Percentiles rank a stretch among this genome's conserved stretches.
Conservation (phyloP, 1,140 invertebrate species). For the Aleiodes sp. region DNA sequence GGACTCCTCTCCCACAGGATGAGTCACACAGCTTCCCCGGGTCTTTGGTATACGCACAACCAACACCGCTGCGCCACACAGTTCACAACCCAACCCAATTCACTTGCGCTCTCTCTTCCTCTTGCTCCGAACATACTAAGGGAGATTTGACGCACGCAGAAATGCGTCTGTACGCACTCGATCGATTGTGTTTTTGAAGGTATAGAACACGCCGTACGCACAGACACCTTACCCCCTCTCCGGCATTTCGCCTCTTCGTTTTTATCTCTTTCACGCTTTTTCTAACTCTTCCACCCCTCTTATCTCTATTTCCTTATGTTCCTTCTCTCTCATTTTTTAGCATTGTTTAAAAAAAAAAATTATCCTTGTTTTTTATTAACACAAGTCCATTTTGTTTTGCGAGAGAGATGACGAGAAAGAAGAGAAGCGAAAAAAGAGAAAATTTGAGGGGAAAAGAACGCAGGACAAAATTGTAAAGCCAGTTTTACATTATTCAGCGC, state of each 20-base stretch:
- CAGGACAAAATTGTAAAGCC: constrained; percentile 56
- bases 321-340: constrained; percentile 39
- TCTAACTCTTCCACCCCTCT: constrained; percentile 13
- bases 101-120: not conserved
- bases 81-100: constrained; percentile 34
- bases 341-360: too few relatives aligned
- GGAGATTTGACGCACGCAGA: constrained; percentile 45
- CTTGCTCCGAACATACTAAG: constrained; percentile 37
- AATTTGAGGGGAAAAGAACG: constrained; percentile 18
- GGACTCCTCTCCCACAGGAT: constrained; percentile 62
- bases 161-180: constrained; percentile 51
- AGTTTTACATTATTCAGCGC: constrained; percentile 55
- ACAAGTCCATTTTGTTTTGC: too few relatives aligned
- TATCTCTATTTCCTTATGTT: constrained; percentile 28
- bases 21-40: constrained; percentile 66
- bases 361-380: constrained; percentile 31
- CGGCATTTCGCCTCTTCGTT: constrained; percentile 41
- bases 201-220: constrained; percentile 38
- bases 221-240: constrained; percentile 20
- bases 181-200: constrained; percentile 46
- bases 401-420: constrained; percentile 13
- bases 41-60: constrained; percentile 28
- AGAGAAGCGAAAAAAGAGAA: not conserved
- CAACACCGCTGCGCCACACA: constrained; percentile 33
- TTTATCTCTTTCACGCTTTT: constrained; percentile 50